phyloP scores from a whole-genome alignment of 2,113 vertebrate genomes.

The Psittacula cyanocephala region DNA sequence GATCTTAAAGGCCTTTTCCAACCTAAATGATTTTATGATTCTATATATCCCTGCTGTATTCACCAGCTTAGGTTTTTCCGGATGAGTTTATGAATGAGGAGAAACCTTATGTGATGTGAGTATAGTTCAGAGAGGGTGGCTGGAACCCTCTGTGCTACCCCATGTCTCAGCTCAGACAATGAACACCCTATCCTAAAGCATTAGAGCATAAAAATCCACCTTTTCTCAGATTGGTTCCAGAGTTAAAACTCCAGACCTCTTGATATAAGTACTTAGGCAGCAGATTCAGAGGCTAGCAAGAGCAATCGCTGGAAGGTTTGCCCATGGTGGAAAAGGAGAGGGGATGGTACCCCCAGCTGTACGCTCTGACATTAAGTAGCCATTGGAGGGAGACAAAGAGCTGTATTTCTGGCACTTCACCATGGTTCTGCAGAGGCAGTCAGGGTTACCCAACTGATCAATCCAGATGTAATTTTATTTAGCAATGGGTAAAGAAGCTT shows the following conservation, averaged over 20 bases:
- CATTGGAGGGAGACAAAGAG: conserved; percentile 3
- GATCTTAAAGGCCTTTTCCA: background rate
- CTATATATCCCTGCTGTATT: background rate
- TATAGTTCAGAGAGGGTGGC: background rate
- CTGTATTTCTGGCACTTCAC: background rate
- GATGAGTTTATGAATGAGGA: background rate
- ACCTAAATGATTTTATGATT: no score
- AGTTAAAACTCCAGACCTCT: background rate
- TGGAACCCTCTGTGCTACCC: background rate
- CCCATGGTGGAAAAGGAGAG: background rate
- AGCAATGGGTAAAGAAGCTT: background rate
- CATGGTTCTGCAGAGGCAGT: background rate
- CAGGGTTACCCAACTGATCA: background rate
- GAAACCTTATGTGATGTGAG: background rate
- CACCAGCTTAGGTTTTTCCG: background rate
- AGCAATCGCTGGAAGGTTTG: background rate
- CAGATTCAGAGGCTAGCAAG: background rate
- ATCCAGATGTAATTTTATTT: background rate
- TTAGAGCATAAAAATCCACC: fast-evolving
- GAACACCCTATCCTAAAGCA: background rate
- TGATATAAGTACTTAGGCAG: background rate
- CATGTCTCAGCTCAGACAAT: background rate
- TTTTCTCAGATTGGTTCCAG: background rate
- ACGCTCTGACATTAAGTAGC: background rate
- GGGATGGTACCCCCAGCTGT: background rate